Conservation (phyloP, 2,888 invertebrate species). For the Gastrophysa polygoni region DNA sequence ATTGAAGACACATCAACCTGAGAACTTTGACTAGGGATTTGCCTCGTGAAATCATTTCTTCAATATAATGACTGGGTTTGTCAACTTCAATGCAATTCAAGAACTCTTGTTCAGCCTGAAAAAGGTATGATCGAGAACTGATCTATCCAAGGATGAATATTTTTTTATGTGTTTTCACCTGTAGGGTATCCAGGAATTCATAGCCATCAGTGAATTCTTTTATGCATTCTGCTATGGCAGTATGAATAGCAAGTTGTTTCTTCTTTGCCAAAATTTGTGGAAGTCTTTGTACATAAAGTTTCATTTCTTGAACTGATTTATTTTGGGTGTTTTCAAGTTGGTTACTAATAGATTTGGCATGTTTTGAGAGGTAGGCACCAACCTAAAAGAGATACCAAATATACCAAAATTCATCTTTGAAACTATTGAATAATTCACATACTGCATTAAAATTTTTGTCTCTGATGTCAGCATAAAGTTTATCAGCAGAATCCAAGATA, state of each 20-base stretch:
- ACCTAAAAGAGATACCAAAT: conserved; percentile 59
- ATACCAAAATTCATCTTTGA: not conserved
- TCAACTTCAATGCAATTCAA: conserved; percentile 91
- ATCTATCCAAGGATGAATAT: too few relatives aligned
- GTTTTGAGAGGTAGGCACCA: conserved; percentile 82
- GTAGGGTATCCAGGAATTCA: conserved; percentile 56
- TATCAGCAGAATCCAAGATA: conserved; percentile 87
- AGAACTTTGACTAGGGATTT: conserved; percentile 83
- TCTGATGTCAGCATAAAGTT: conserved; percentile 85
- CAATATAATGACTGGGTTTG: conserved; percentile 85
- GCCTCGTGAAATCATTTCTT: conserved; percentile 88
- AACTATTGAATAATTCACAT: conserved; percentile 26
- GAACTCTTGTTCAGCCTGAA: conserved; percentile 84
- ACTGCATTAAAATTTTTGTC: conserved; percentile 92
- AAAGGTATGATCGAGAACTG: too few relatives aligned
- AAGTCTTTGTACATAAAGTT: conserved; percentile 87
- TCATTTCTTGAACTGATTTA: conserved; percentile 93
- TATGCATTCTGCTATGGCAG: conserved; percentile 91
- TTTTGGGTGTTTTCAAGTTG: conserved; percentile 87
- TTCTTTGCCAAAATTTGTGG: conserved; percentile 88
- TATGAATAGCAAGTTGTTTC: conserved; percentile 85
- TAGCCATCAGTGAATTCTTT: conserved; percentile 73
- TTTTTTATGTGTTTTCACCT: conserved; percentile 39
- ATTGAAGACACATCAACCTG: conserved; percentile 91
- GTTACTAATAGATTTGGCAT: conserved; percentile 83